Evolutionary conservation across 2,113 vertebrate genomes (phyloP).

Genomic region (Ancistrus triradiatus): DNA sequence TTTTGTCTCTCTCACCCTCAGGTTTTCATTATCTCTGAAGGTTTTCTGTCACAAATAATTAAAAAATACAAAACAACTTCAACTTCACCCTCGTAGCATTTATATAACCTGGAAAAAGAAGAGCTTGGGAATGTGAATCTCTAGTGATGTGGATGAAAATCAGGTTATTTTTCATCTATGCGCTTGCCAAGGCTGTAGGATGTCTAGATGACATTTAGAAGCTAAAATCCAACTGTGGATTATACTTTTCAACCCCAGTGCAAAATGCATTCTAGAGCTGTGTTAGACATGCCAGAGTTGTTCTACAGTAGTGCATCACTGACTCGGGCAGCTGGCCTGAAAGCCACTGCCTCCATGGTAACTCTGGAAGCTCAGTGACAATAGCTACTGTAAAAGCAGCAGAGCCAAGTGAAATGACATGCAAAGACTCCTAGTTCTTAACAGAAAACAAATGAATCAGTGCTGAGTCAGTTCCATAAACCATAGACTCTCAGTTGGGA

Average conservation of each 20-base stretch:
- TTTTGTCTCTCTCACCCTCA: background rate
- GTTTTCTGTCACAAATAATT: conserved; percentile 37
- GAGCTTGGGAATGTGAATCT: no score
- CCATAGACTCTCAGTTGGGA: background rate
- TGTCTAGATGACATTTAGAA: conserved; percentile 30
- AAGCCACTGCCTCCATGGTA: conserved; percentile 32
- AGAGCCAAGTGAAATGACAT: background rate
- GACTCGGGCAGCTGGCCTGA: conserved; percentile 26
- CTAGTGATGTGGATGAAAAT: conserved; percentile 13
- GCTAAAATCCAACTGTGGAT: no score
- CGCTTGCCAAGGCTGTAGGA: conserved; percentile 28
- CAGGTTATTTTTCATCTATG: conserved; percentile 3
- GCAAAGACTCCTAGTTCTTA: background rate
- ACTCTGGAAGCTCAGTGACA: conserved; percentile 19
- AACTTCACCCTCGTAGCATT: background rate
- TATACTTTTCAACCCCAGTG: no score
- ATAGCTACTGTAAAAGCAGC: conserved; percentile 14
- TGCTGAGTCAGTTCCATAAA: background rate
- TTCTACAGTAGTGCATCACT: no score
- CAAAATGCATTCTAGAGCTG: no score
- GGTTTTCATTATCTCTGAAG: conserved; percentile 25
- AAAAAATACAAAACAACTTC: conserved; percentile 19
- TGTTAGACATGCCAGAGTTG: conserved; percentile 12
- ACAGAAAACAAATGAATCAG: background rate
- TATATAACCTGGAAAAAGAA: background rate